phyloP scores from a whole-genome alignment of 2,797 vertebrate genomes.

The Pipistrellus pipistrellus region DNA sequence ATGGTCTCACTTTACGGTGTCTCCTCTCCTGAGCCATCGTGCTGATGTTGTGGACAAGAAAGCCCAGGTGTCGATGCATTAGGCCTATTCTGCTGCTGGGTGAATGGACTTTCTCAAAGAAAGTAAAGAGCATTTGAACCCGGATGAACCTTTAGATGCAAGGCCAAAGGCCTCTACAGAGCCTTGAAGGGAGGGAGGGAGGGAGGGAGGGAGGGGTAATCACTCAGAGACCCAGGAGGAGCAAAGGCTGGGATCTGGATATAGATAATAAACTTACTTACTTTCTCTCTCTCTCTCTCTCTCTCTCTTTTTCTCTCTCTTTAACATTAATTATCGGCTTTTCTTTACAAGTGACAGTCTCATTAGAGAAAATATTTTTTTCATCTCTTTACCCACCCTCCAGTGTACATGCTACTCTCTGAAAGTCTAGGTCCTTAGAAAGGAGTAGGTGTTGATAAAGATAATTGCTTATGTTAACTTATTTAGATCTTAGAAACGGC shows the following conservation, averaged over 20 bases:
- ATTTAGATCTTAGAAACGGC: slow-evolving; percentile 34
- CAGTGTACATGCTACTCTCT: neutral
- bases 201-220: too few species aligned
- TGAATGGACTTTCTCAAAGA: neutral
- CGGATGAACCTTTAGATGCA: neutral
- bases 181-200: neutral
- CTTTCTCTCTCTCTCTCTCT: too few species aligned
- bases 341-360: slow-evolving; percentile 46
- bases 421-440: slow-evolving; percentile 18
- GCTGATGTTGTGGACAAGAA: neutral
- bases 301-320: too few species aligned
- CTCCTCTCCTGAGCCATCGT: neutral
- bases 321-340: neutral
- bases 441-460: slow-evolving; percentile 39
- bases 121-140: neutral
- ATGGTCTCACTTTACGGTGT: neutral
- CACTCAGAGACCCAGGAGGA: neutral
- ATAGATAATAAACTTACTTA: neutral
- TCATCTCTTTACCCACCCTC: neutral
- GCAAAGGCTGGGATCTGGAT: neutral
- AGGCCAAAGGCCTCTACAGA: neutral
- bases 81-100: neutral
- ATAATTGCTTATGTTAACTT: slow-evolving; percentile 55
- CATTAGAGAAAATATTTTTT: neutral
- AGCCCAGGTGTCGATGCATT: fast-evolving